Conservation (phyloP, 1,140 invertebrate species). For the Heliothis virescens region DNA sequence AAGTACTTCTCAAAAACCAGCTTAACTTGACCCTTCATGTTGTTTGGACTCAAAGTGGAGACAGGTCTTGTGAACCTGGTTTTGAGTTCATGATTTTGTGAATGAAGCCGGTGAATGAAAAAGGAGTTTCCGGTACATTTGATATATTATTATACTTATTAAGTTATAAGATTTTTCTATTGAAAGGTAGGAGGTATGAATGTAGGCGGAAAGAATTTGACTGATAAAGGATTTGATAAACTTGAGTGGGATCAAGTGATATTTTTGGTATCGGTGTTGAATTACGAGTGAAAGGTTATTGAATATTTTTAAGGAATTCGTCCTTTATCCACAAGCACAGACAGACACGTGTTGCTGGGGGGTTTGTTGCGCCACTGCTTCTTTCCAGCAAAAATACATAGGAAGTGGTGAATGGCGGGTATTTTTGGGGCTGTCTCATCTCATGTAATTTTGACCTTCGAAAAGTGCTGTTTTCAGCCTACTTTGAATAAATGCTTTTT, state of each 20-base stretch:
- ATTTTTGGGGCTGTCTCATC: too few relatives aligned
- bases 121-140: conserved; percentile 38
- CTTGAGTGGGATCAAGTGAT: conserved; percentile 2
- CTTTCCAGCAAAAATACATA: too few relatives aligned
- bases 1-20: conserved; percentile 33
- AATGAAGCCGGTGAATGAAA: conserved; percentile 39
- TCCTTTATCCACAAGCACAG: too few relatives aligned
- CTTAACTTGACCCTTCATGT: neutral
- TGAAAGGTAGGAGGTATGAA: conserved; percentile 2
- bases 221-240: neutral
- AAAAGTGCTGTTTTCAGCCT: too few relatives aligned
- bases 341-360: too few relatives aligned
- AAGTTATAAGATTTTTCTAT: conserved; percentile 43
- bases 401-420: too few relatives aligned
- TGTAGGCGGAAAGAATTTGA: conserved; percentile 1
- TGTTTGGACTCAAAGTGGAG: neutral
- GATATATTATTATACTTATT: neutral
- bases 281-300: too few relatives aligned
- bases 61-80: conserved; percentile 12
- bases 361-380: too few relatives aligned
- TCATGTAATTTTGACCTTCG: too few relatives aligned
- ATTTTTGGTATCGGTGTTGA: neutral
- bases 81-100: neutral
- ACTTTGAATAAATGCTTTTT: too few relatives aligned
- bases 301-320: too few relatives aligned